Base-by-base conservation (phyloP, 2,888 invertebrate genomes). In the Tetheella fluctuosa region DNA sequence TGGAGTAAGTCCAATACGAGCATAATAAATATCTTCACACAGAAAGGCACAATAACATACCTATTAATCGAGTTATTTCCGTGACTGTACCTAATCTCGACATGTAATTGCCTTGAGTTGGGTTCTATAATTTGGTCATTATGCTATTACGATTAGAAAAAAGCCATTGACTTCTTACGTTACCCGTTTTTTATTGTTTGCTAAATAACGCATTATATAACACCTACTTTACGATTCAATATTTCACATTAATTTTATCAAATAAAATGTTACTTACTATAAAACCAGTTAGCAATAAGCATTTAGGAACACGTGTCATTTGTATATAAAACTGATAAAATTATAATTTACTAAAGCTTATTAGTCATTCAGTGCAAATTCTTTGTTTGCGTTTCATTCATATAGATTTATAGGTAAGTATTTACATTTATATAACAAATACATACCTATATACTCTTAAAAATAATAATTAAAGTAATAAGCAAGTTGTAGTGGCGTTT, bases 41-140 rank as follows among this genome's bases (percentile, higher is more conserved):
- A 39, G 17, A 39, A 17, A 25, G 23, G 25, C 48, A 13, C 61
- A 65, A 63, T 62, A 23, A 63, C 59, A 63, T 60, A 59, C n/a
- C n/a, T 57, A 62, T 68, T 61, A 63, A 57, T 61, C 57, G 53
- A 52, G 61, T 57, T 64, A 42, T 63, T 59, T 60, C 56, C 25
- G 52, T 54, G 53, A 62, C 59, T 52, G 54, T 59, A 63, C 42
- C 30, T 60, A 52, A 37, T 52, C 53, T 62, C 30, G 60, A 65
- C 58, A 65, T 57, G 61, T 66, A 71, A 67, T 64, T 68, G 67
- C 63, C 61, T 60, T 57, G 59, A 65, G 62, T 61, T 61, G 42
- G 55, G 37, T 60, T 56, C 58, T 62, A 64, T 59, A 60, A 61
- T 60, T 54, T 55, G 61, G 52, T 57, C 64, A 64, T 69, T 65